Evolutionary conservation across 2,888 invertebrate species (phyloP), one percentile per base, ranked within the genome.

Genomic region (Lithophane leautieri): DNA sequence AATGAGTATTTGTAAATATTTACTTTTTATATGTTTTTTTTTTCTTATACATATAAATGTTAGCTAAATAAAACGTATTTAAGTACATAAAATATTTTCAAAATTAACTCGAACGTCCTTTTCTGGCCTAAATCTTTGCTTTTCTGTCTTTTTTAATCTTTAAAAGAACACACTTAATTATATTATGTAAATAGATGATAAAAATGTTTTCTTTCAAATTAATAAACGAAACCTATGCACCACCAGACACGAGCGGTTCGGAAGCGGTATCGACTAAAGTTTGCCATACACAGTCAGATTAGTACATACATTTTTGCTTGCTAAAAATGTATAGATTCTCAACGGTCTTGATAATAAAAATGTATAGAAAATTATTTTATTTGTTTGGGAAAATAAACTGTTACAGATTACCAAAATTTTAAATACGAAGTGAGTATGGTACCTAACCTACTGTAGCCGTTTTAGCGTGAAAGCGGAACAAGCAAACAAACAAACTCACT

Each of bases 91-190:
- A 25, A 44, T 34, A 44, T 68, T 78, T 81, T 78, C 68, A 16
- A 82, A 74, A 78, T 69, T 65, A 81, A 74, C 28, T 54, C 34
- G 8, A 34, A 56, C 47, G 54, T 47, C 0, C 0, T 19, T 78
- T 81, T 78, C 74, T 68, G 68, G 82, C 81, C 34, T 67, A 70
- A 81, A 68, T 65, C 78, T 81, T 52, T 78, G 81, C 78, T 70
- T 67, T 19, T 50, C 40, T 68, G 9, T 56, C 47, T 69, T 54
- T 44, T 58, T 14, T 67, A n/a, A 42, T 56, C 22, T 47, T 25
- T 67, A 40, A 63, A 75, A 65, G 2, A 52, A 70, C 22, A 70
- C 60, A 80, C 58, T 0, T 70, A 76, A 67, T 68, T n/a, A 16
- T n/a, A 12, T 28, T 4, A n/a, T 47, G 34, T 76, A 47, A 25